Evolutionary conservation across 2,797 vertebrate genomes (phyloP).

Genomic region (Coregonus ussuriensis): DNA sequence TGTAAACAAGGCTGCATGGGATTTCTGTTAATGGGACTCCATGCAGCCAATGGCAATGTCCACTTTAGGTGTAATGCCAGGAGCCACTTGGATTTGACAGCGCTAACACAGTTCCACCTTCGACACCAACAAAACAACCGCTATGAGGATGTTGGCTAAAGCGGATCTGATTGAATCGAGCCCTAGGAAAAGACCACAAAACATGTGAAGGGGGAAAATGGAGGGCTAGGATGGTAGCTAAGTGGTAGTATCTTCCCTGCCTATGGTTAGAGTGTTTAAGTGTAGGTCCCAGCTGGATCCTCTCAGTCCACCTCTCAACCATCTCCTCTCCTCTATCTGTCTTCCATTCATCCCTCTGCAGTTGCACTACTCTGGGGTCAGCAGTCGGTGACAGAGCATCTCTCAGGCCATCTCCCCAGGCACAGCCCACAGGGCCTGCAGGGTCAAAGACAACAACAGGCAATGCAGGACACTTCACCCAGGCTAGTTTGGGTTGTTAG

Average conservation of each 20-base stretch:
- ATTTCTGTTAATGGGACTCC: no score
- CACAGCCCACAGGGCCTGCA: neutral
- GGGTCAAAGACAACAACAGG: neutral
- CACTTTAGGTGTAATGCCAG: no score
- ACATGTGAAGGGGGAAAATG: no score
- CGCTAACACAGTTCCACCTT: no score
- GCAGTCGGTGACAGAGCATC: neutral
- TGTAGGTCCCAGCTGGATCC: no score
- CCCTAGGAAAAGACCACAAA: no score
- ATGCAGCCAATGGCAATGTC: no score
- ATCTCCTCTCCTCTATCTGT: neutral
- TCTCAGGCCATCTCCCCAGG: neutral
- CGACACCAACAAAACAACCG: no score
- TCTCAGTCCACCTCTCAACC: neutral
- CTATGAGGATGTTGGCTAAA: no score
- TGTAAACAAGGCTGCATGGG: no score
- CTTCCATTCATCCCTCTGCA: neutral
- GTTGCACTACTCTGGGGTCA: slow-evolving; percentile 2
- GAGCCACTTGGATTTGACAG: no score
- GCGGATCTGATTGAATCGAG: no score
- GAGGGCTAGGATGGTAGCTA: neutral
- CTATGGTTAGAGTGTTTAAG: neutral
- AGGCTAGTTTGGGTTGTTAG: neutral
- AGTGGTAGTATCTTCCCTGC: neutral
- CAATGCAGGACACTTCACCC: neutral